Conservation (phyloP, 1,140 invertebrate genomes). For the Dinothrombium tinctorium region DNA sequence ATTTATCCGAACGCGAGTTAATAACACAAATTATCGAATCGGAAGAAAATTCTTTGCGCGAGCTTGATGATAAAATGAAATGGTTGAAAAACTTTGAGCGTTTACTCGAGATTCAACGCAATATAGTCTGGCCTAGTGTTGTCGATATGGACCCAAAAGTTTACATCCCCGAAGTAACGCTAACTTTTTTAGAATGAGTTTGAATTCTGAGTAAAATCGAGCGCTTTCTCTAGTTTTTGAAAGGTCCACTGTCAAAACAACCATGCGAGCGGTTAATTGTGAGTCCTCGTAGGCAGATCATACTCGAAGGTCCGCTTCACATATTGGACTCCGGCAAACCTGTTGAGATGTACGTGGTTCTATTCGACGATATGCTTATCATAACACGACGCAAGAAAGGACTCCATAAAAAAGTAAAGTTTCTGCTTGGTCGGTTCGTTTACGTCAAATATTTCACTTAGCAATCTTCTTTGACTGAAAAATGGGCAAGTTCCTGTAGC, state of each 20-base stretch:
- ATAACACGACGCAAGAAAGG: conserved; percentile 37
- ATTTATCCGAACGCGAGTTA: conserved; percentile 26
- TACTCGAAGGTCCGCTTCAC: conserved; percentile 34
- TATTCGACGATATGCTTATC: conserved; percentile 45
- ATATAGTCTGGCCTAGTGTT: conserved; percentile 39
- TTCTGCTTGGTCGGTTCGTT: not conserved
- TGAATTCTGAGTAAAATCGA: too few relatives aligned
- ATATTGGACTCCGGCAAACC: conserved; percentile 32
- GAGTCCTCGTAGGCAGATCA: conserved; percentile 32
- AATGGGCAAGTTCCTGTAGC: conserved; percentile 25
- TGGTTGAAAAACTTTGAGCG: conserved; percentile 47
- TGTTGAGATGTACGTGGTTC: conserved; percentile 34
- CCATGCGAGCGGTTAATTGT: conserved; percentile 42
- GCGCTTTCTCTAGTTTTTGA: conserved; percentile 28
- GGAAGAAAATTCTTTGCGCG: conserved; percentile 35
- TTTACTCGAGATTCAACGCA: conserved; percentile 38
- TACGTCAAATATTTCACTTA: conserved; percentile 10
- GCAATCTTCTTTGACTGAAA: conserved; percentile 30
- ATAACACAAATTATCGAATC: conserved; percentile 32
- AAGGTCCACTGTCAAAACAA: conserved; percentile 30
- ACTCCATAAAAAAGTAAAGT: conserved; percentile 29
- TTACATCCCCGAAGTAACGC: conserved; percentile 34
- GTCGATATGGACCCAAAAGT: conserved; percentile 36
- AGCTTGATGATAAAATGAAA: conserved; percentile 42
- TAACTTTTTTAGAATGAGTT: too few relatives aligned